These are phyloP conservation scores for Neopipo cinnamomea DNA, from an alignment of 2,113 vertebrate genomes.

Conservation along the genomic window DNA sequence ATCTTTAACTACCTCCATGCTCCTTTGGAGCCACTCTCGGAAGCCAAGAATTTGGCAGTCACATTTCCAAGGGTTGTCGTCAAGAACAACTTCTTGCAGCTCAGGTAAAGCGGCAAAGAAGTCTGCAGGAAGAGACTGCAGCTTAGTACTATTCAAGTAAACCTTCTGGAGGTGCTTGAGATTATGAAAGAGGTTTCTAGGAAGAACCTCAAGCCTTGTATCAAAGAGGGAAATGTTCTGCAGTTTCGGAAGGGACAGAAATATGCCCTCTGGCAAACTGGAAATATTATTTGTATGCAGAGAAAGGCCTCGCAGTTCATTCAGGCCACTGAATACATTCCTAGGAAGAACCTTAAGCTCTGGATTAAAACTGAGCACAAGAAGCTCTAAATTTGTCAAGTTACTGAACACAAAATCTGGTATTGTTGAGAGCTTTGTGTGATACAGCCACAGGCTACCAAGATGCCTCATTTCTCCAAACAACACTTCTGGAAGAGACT, in stretches of 20 bases:
- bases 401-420: slow-evolving; percentile 83
- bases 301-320: slow-evolving; percentile 75
- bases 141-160: slow-evolving; percentile 63
- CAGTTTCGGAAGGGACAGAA: slow-evolving; percentile 73
- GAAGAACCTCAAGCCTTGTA: slow-evolving; percentile 73
- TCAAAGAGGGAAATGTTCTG: slow-evolving; percentile 67
- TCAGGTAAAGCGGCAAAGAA: slow-evolving; percentile 50
- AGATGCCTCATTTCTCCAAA: slow-evolving; percentile 84
- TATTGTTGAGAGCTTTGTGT: slow-evolving; percentile 80
- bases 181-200: slow-evolving; percentile 71
- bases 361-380: slow-evolving; percentile 76
- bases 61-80: slow-evolving; percentile 82
- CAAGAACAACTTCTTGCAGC: slow-evolving; percentile 67
- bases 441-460: slow-evolving; percentile 76
- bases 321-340: slow-evolving; percentile 78
- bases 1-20: not conserved
- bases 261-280: slow-evolving; percentile 74
- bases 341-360: slow-evolving; percentile 75
- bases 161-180: slow-evolving; percentile 68
- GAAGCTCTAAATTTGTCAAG: slow-evolving; percentile 77
- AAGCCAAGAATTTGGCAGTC: slow-evolving; percentile 79
- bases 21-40: slow-evolving; percentile 77
- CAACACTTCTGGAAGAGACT: slow-evolving; percentile 78
- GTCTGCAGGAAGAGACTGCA: slow-evolving; percentile 65
- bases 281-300: slow-evolving; percentile 74